Conservation (phyloP, 2,113 vertebrate genomes). For the Onychostruthus taczanowskii region DNA sequence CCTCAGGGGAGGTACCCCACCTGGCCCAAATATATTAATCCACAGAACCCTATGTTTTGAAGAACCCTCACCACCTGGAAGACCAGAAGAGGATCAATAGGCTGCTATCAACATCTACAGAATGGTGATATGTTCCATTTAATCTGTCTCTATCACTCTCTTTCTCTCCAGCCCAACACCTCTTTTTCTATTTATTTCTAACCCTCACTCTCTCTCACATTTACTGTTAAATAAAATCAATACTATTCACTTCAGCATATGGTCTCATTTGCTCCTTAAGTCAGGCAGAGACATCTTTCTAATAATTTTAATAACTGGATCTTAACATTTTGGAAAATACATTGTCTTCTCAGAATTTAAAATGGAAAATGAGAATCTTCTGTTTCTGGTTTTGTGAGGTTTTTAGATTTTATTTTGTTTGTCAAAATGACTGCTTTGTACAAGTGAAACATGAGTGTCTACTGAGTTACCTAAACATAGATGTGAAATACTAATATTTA, state of each 20-base stretch:
- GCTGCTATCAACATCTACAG: fast-evolving
- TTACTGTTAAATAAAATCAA: background rate
- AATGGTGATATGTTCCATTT: background rate
- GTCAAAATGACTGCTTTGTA: background rate
- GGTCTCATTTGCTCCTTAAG: background rate
- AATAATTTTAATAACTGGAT: background rate
- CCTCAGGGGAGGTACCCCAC: no score
- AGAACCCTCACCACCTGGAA: background rate
- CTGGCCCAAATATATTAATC: background rate
- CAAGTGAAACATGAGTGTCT: background rate
- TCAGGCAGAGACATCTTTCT: background rate
- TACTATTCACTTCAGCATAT: background rate
- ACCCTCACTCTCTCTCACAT: background rate
- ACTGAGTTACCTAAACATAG: background rate
- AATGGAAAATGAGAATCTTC: background rate
- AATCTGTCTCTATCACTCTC: background rate
- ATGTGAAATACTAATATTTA: background rate
- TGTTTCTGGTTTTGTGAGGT: fast-evolving
- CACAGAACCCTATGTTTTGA: background rate
- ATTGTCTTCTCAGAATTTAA: background rate
- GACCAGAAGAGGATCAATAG: background rate
- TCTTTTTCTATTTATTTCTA: background rate
- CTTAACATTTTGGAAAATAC: background rate
- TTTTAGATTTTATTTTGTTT: background rate
- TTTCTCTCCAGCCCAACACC: background rate